Percentiles rank a stretch among this genome's conserved stretches.
Conservation (phyloP, 2,888 invertebrate species). For the Melinaea menophilus region DNA sequence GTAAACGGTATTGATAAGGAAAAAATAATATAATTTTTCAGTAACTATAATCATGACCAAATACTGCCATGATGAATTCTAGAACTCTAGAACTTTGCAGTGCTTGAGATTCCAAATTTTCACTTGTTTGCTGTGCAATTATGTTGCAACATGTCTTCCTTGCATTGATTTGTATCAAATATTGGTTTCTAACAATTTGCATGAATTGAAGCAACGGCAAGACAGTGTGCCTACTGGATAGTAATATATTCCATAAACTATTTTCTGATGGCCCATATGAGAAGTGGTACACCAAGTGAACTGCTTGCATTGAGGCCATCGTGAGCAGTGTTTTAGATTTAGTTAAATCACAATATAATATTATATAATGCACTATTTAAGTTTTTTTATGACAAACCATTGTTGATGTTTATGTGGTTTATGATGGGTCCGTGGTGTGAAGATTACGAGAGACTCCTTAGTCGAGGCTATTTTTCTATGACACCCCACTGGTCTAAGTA, state of each 20-base stretch:
- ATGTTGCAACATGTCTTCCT: conserved; percentile 23
- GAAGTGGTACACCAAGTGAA: conserved; percentile 52
- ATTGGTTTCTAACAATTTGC: conserved; percentile 10
- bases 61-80: conserved; percentile 27
- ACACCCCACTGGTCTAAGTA: conserved; percentile 37
- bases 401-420: conserved; percentile 44
- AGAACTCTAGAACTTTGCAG: conserved; percentile 19
- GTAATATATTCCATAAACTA: conserved; percentile 24
- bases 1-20: conserved; percentile 27
- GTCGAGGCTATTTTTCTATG: conserved; percentile 50
- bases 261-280: conserved; percentile 16
- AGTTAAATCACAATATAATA: conserved; percentile 56
- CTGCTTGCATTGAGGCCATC: conserved; percentile 38
- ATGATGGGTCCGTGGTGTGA: conserved; percentile 40
- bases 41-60: conserved; percentile 31
- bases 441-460: conserved; percentile 24
- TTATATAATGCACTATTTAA: conserved; percentile 55
- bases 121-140: conserved; percentile 16
- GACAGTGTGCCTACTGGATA: conserved; percentile 26
- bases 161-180: conserved; percentile 19
- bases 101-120: conserved; percentile 8
- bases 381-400: conserved; percentile 55
- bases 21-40: conserved; percentile 32
- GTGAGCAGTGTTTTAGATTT: conserved; percentile 52
- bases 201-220: not conserved